A percentile compares a stretch with the other conserved stretches of the same genome.
phyloP scores from a whole-genome alignment of 2,797 vertebrate genomes.

The Epinephelus coioides region DNA sequence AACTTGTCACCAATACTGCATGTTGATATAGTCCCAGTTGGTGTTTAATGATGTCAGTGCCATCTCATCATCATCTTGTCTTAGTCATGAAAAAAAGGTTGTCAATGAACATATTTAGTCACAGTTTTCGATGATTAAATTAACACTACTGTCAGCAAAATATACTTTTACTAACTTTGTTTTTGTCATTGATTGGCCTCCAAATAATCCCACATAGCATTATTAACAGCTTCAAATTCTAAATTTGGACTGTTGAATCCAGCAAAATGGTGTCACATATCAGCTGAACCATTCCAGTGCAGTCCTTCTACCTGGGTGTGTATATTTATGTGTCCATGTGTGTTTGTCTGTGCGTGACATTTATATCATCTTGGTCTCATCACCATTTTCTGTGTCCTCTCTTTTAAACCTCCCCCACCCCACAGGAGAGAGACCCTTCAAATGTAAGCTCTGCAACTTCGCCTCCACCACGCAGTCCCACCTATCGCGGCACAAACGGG shows the following conservation, averaged over 20 bases:
- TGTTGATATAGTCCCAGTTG: no score
- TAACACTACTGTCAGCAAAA: not conserved
- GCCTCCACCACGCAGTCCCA: constrained; percentile 98
- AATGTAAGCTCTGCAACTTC: constrained; percentile 96
- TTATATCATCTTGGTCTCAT: constrained; percentile 30
- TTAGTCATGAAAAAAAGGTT: no score
- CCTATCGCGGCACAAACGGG: constrained; percentile 95
- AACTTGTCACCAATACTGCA: no score
- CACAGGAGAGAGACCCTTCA: constrained; percentile 97
- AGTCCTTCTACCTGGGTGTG: not conserved
- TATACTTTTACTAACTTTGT: not conserved
- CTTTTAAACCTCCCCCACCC: constrained; percentile 26
- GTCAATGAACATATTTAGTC: no score
- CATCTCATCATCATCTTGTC: no score
- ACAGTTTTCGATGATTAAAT: no score
- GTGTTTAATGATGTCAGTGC: no score
- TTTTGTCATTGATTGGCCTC: not conserved
- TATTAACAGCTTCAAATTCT: not conserved
- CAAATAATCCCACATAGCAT: not conserved
- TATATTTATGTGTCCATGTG: not conserved
- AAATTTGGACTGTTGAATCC: not conserved
- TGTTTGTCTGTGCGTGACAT: not conserved
- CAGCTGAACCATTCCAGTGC: not conserved
- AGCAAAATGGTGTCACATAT: not conserved
- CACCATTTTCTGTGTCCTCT: constrained; percentile 35